Base-by-base conservation (phyloP, 2,888 invertebrate species). In the Drosophila histrio region DNA sequence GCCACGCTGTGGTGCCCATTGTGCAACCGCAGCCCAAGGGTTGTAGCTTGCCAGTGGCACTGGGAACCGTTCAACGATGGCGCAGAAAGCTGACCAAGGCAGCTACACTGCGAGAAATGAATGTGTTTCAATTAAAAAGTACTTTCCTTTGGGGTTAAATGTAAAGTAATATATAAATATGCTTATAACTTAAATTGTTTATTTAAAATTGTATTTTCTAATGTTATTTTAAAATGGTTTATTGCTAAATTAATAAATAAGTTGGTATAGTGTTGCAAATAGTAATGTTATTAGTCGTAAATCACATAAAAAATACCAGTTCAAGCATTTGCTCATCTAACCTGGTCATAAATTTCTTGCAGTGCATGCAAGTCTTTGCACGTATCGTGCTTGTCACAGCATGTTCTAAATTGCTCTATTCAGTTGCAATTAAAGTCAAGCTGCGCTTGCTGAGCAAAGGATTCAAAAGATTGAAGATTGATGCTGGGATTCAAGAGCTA, bases 1-100 rank as follows among this genome's bases (percentile, higher is more conserved):
- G 71, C 73, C 66, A 58, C 89, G 66, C 77, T 89, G 89, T 83
- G 88, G 88, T 88, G 86, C 86, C 84, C 72, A 83, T 86, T 86
- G 86, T 79, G 64, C 65, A 56, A 85, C 83, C 85, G 77, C 83
- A 80, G 59, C 41, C 19, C 58, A 79, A 66, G 74, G 79, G 69
- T 65, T 66, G 63, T 53, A 26, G 44, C 64, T 54, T 54, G 59
- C 53, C 34, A 28, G 24, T 58, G 53, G 22, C 66, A 74, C 32
- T 73, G 74, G 72, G 72, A 77, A 77, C 64, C 34, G 58, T 74
- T 69, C 50, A 41, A 34, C 30, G 7, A 38, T 32, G 22, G 38
- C 53, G 57, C 19, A 15, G 24, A 17, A 30, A 19, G 59, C 57
- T 70, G 69, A 57, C 73, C 69, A 53, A 39, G 22, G 9, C 49